Conservation (phyloP, 2,113 vertebrate species). For the Lethenteron reissneri region DNA sequence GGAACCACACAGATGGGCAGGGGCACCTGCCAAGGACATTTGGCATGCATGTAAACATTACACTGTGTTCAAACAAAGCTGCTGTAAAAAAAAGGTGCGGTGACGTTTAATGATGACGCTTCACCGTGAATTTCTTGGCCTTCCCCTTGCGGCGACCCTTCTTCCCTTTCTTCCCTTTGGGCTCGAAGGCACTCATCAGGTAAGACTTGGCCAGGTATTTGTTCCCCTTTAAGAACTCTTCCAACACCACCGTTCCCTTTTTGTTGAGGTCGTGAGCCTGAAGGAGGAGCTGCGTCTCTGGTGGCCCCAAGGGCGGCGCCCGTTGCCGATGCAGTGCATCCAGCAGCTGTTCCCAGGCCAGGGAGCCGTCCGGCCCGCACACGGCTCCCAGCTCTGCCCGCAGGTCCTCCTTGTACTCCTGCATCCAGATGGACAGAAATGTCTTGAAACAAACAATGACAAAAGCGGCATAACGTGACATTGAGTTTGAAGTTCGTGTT, state of each 20-base stretch:
- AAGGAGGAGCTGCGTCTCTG: constrained; percentile 24
- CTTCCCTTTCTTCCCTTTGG: constrained; percentile 35
- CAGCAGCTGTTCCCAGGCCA: constrained; percentile 27
- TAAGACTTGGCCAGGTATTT: constrained; percentile 41
- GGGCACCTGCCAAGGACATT: constrained; percentile 15
- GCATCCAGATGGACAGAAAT: too few relatives aligned
- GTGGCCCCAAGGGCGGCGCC: constrained; percentile 18
- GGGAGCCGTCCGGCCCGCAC: constrained; percentile 17
- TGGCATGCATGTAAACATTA: too few relatives aligned
- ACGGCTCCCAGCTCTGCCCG: constrained; percentile 18
- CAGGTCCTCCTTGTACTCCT: constrained; percentile 30
- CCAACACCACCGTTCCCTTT: constrained; percentile 22
- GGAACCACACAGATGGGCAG: constrained; percentile 47
- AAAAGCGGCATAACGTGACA: too few relatives aligned
- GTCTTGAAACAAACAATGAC: too few relatives aligned
- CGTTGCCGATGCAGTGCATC: constrained; percentile 24
- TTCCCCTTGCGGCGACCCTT: constrained; percentile 20
- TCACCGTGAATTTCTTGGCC: constrained; percentile 23
- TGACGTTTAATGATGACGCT: too few relatives aligned
- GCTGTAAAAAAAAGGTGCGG: too few relatives aligned
- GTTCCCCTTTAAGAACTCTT: constrained; percentile 56
- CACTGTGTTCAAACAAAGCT: too few relatives aligned
- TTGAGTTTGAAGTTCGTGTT: too few relatives aligned
- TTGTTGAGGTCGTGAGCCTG: constrained; percentile 23
- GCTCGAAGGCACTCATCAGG: constrained; percentile 30